Evolutionary conservation across 2,888 invertebrate genomes (phyloP).

Genomic region (Mamestra brassicae): DNA sequence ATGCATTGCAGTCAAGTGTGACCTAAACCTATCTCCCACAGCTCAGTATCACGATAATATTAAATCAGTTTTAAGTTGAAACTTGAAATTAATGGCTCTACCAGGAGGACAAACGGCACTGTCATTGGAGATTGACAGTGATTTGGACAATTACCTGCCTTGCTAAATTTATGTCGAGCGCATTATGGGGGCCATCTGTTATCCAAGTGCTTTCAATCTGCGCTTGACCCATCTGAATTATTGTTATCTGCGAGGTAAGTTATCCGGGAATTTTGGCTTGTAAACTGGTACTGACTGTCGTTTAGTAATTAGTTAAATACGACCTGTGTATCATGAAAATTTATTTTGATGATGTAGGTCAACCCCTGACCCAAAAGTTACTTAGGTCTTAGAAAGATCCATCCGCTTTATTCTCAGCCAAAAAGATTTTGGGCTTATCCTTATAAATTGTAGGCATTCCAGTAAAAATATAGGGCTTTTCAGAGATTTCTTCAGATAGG

Average conservation of each 20-base stretch:
- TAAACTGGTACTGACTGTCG: not conserved
- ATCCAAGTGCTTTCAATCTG: conserved; percentile 59
- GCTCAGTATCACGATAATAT: conserved; percentile 5
- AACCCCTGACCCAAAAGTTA: conserved; percentile 4
- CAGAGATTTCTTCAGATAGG: conserved; percentile 26
- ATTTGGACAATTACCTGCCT: conserved; percentile 65
- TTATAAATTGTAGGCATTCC: conserved; percentile 42
- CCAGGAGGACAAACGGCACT: conserved; percentile 59
- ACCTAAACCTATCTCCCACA: not conserved
- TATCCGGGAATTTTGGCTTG: conserved; percentile 27
- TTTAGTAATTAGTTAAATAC: conserved; percentile 10
- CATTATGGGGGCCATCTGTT: conserved; percentile 65
- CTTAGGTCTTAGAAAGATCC: not conserved
- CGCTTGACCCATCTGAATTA: conserved; percentile 59
- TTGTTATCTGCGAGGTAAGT: conserved; percentile 46
- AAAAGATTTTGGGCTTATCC: conserved; percentile 40
- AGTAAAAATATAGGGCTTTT: conserved; percentile 30
- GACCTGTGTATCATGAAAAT: not conserved
- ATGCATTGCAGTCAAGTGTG: not conserved
- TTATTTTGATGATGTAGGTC: not conserved
- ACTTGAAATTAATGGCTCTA: conserved; percentile 57
- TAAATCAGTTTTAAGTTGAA: conserved; percentile 47
- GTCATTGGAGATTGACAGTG: conserved; percentile 68
- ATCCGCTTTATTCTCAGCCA: not conserved
- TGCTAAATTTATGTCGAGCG: conserved; percentile 60